Base-by-base conservation (phyloP, 2,888 invertebrate genomes). In the Cephus spinipes region DNA sequence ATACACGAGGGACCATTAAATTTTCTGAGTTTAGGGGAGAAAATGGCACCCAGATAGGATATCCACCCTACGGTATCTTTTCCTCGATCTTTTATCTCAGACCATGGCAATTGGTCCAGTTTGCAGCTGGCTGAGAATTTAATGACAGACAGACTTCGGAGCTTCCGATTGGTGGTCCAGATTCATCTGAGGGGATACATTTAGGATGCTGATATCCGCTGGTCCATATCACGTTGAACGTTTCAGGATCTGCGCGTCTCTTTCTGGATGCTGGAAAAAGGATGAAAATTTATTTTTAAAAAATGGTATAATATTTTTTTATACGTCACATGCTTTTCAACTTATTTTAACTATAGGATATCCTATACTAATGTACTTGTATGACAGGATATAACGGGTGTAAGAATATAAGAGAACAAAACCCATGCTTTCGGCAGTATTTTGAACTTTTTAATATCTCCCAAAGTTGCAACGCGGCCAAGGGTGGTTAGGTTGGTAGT, bases 1-100 rank as follows among this genome's bases (percentile, higher is more conserved):
- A 81, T 81, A 78, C 82, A 80, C 82, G 71, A 69, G 82, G 82
- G 81, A 81, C 80, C 83, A 81, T 83, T 81, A 83, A 80, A 83
- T 80, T 80, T 80, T 79, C 81, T 75, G 71, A 73, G 75, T 78
- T 76, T 77, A 71, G 79, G 73, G 75, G 73, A 80, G 82, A 81
- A 81, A 81, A 81, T 79, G 23, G 40, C 23, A 55, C 40, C 40
- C 1, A 55, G 40, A 55, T 55, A 23, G 40, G 40, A 55, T 55
- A 55, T 23, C 23, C 40, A 55, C 40, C 15, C 15, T 15, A 15
- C 15, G 0, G 23, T 23, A 55, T 55, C 40, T 55, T 55, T 55
- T 55, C 79, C 76, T 80, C 77, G 75, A 78, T 80, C 77, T 82
- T 79, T 77, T 78, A 77, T 79, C 77, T 77, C 15, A 15, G 23